phyloP scores from a whole-genome alignment of 2,113 vertebrate genomes.

The Eretmochelys imbricata region DNA sequence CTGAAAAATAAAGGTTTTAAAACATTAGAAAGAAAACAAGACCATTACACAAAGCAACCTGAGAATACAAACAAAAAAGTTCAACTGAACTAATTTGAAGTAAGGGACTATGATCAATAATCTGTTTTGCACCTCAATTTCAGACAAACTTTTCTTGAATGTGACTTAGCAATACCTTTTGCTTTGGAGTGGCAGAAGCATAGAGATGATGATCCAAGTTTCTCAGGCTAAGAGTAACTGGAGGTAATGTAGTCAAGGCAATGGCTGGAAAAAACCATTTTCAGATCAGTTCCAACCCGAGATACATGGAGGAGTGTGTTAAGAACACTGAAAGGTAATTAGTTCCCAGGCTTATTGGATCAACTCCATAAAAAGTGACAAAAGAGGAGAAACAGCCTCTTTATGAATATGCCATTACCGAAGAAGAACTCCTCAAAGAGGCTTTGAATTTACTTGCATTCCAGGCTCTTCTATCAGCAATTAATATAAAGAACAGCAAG shows the following conservation, averaged over 20 bases:
- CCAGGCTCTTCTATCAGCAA: neutral
- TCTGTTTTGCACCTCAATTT: neutral
- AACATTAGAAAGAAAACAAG: conserved; percentile 42
- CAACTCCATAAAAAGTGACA: neutral
- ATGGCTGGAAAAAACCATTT: neutral
- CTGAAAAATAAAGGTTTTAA: conserved; percentile 74
- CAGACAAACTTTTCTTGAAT: neutral
- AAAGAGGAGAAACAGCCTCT: neutral
- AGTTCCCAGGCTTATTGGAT: neutral
- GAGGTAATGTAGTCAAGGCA: neutral
- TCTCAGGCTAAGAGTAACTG: neutral
- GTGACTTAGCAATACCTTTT: neutral
- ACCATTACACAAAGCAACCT: neutral
- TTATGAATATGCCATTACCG: neutral
- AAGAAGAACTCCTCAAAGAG: neutral
- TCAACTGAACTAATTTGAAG: too few relatives aligned
- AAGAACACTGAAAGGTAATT: neutral
- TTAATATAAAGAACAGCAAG: neutral
- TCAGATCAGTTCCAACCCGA: neutral
- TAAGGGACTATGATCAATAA: fast-evolving
- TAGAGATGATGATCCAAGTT: neutral
- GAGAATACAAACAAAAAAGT: neutral
- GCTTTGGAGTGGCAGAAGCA: neutral
- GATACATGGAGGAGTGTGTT: neutral
- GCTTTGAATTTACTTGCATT: neutral